phyloP scores from a whole-genome alignment of 2,888 invertebrate species.

The Cephus pulcher region DNA sequence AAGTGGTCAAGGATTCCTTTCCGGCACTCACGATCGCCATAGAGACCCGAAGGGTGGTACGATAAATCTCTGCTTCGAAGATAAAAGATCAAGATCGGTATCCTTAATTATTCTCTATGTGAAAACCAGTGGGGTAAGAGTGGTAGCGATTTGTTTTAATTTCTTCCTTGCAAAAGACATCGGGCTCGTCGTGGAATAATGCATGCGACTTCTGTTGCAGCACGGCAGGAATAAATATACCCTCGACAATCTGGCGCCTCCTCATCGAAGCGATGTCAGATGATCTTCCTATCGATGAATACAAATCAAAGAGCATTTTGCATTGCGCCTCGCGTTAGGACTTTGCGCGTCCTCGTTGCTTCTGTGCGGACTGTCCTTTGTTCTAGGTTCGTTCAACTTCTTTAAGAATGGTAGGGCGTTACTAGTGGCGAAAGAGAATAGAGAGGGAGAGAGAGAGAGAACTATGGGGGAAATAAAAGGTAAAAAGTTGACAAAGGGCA shows the following conservation, averaged over 20 bases:
- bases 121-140: background rate
- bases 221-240: conserved; percentile 44
- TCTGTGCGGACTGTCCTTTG: background rate
- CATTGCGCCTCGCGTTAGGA: background rate
- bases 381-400: background rate
- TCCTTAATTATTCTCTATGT: background rate
- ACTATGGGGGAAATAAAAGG: background rate
- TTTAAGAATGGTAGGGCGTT: background rate
- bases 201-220: conserved; percentile 34
- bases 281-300: conserved; percentile 43
- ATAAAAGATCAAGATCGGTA: background rate
- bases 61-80: background rate
- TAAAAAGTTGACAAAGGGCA: background rate
- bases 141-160: conserved; percentile 16
- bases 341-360: background rate
- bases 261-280: conserved; percentile 42
- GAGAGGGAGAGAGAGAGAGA: background rate
- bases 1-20: background rate
- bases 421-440: background rate
- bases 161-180: conserved; percentile 14
- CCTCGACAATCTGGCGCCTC: conserved; percentile 53
- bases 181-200: conserved; percentile 41
- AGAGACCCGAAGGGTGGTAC: background rate
- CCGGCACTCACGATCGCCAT: background rate
- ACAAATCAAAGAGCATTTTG: conserved; percentile 32